phyloP scores from a whole-genome alignment of 2,888 invertebrate species.

The Himalopsyche tibetana region DNA sequence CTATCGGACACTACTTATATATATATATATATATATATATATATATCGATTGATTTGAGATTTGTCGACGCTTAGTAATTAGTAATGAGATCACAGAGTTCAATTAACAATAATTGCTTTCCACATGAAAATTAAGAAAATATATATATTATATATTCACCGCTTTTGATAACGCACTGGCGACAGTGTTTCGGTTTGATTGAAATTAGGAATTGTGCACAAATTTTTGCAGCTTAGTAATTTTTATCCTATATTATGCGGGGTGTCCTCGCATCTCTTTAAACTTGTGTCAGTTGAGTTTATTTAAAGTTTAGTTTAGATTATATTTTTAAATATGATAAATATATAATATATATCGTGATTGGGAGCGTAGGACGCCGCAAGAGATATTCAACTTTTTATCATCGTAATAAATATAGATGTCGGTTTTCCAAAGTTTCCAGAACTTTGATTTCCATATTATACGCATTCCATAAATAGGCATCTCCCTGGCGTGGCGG shows the following conservation, averaged over 20 bases:
- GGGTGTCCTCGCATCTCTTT: conserved; percentile 31
- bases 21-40: conserved; percentile 24
- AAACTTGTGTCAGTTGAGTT: conserved; percentile 50
- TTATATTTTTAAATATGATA: conserved; percentile 41
- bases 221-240: conserved; percentile 53
- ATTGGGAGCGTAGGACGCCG: background rate
- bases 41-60: background rate
- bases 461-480: conserved; percentile 44
- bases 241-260: conserved; percentile 2
- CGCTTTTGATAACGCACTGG: conserved; percentile 52
- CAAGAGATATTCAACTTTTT: conserved; percentile 6
- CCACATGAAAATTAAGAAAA: conserved; percentile 26
- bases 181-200: conserved; percentile 51
- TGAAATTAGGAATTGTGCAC: conserved; percentile 52
- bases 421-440: conserved; percentile 41
- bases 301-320: conserved; percentile 49
- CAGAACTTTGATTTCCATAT: conserved; percentile 36
- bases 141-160: conserved; percentile 46
- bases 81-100: conserved; percentile 18
- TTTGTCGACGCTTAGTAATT: conserved; percentile 17
- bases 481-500: conserved; percentile 46
- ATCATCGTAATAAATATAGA: conserved; percentile 47
- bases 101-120: conserved; percentile 22
- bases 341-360: conserved; percentile 23
- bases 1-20: conserved; percentile 8